Percentiles rank a stretch among this genome's conserved stretches.
Conservation (phyloP, 2,797 vertebrate species). For the Sebastes kiyomatsui region DNA sequence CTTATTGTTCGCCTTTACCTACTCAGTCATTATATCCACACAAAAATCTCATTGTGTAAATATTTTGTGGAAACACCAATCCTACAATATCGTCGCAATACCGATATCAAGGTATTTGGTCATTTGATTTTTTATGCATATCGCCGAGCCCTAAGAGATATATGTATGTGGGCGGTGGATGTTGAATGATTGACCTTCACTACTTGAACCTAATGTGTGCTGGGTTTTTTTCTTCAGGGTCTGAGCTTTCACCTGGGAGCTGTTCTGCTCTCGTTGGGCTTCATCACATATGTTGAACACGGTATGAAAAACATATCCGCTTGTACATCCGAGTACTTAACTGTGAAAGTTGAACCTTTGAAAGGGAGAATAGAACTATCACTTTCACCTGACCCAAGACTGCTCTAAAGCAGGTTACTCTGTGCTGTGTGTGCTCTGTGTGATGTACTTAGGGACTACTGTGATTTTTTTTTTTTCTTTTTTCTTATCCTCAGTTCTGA, state of each 20-base stretch:
- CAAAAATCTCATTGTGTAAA: too few relatives aligned
- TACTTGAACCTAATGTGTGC: neutral
- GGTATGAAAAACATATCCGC: conserved; percentile 70
- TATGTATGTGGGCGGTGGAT: neutral
- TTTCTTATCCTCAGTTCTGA: conserved; percentile 80
- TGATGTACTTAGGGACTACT: neutral
- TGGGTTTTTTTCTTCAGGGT: conserved; percentile 77
- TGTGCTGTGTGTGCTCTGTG: neutral
- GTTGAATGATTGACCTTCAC: neutral
- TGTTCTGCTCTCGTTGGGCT: conserved; percentile 89
- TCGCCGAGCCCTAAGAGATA: too few relatives aligned
- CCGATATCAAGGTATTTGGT: too few relatives aligned
- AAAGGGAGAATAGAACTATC: neutral
- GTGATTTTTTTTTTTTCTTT: neutral
- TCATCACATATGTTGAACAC: conserved; percentile 94
- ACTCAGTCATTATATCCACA: too few relatives aligned
- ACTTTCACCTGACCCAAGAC: neutral
- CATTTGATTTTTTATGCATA: too few relatives aligned
- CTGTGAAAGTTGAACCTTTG: neutral
- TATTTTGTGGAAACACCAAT: too few relatives aligned
- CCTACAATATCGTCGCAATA: too few relatives aligned
- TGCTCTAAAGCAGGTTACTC: neutral
- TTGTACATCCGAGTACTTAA: neutral
- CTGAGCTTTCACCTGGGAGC: conserved; percentile 93
- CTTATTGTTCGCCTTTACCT: rapidly evolving